Evolutionary conservation across 2,888 invertebrate genomes (phyloP), one percentile per base, ranked within the genome.

Genomic region (Gymnoscelis rufifasciata): DNA sequence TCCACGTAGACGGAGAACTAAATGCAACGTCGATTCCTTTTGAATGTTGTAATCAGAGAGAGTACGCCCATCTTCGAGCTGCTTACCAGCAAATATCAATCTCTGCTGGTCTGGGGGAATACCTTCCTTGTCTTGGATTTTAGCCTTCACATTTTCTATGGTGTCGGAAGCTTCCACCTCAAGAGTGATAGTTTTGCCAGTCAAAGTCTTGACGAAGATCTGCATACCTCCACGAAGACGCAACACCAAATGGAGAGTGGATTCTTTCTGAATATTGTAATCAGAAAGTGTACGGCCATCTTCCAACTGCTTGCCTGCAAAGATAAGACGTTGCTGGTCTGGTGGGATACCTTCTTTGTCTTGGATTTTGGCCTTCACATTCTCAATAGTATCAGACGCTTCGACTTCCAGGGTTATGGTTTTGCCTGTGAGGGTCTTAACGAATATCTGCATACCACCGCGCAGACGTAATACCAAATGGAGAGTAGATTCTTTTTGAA

Each of bases 401-500:
- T 74, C 73, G 0, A 74, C 73, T 14, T 72, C 73, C 0, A 74
- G 23, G 0, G 73, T 74, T 1, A 74, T 74, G 0, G 73, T 74
- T 11, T 74, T 74, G 1, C 73, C 73, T 12, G 73, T 74, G 0
- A 74, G 51, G 0, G 73, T 74, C 19, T 72, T 74, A 0, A 74
- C 72, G 19, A 74, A 74, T 6, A 74, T 71, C 44, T 74, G 71
- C 71, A 71, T 74, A 7, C 74, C 74, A 51, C 74, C 74, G 19
- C 76, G 64, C 0, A 80, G 69, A 64, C 80, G 76, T 0, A 80
- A 7, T 0, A 80, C 80, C 1, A 80, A 31, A 7, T 80, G 80
- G 0, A 80, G 63, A 0, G 79, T 80, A 0, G 79, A 80, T 10
- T 80, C 79, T 0, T 80, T 80, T 6, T 80, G 79, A 1, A 80